Evolutionary conservation across 2,888 invertebrate genomes (phyloP), one percentile per base, ranked within the genome.

Genomic region (Leptarthrus brevirostris): DNA sequence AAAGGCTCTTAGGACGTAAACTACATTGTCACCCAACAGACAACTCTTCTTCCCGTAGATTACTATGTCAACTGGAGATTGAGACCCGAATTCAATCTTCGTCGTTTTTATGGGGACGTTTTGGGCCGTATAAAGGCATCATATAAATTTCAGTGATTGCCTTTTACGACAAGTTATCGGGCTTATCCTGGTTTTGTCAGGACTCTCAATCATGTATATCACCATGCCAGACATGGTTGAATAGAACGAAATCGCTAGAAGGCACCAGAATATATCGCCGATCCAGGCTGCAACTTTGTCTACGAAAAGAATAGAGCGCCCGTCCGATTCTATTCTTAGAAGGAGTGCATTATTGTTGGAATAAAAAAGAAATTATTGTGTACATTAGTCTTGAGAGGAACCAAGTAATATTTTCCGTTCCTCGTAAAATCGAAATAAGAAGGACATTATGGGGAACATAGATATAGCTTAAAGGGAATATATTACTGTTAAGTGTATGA

Each of bases 111-210:
- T 54, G 24, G 24, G 8, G 24, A 24, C 8, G 10, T 54, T 54
- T 54, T 54, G 54, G 54, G 54, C 54, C 54, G 26, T 54, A 54
- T 26, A 54, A 54, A 54, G 54, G 54, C 24, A 20, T 14, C 54
- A 54, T 26, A 54, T 54, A 54, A 54, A 54, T 54, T 54, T 54
- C 54, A 54, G 54, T 54, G 54, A 54, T 54, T 54, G 24, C 54
- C 40, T 40, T 40, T 40, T 40, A 40, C 40, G 40, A 40, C 40
- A 40, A 40, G 40, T 40, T 40, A 40, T 40, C 40, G 40, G 40
- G 40, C n/a, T 40, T 40, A 40, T 40, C 40, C 2, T 40, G 40
- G 40, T 40, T 40, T 12, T 40, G 40, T 53, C 53, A 53, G 53
- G 53, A 22, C 20, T 53, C 24, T 53, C 53, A 53, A 53, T 53